Conservation (phyloP, 2,113 vertebrate genomes). For the Aegypius monachus region DNA sequence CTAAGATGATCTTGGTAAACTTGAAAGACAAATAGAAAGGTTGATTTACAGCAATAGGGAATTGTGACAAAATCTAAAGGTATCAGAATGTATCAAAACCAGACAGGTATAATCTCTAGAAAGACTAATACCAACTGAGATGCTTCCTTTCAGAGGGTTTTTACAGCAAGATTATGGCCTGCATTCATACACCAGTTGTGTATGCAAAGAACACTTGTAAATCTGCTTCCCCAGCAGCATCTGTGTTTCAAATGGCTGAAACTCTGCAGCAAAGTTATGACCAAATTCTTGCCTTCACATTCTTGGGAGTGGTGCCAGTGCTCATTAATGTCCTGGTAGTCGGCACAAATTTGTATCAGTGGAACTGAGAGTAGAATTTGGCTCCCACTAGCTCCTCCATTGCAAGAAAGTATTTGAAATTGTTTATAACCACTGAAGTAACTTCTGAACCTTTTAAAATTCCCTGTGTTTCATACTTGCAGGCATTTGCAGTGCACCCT, state of each 20-base stretch:
- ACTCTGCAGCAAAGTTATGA: not conserved
- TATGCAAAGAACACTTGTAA: not conserved
- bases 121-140: not conserved
- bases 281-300: not conserved
- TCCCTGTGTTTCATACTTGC: not conserved
- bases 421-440: not conserved
- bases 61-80: not conserved
- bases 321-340: not conserved
- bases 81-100: not conserved
- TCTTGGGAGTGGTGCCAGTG: not conserved
- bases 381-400: not conserved
- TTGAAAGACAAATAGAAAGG: not conserved
- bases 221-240: not conserved
- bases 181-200: not conserved
- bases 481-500: not conserved
- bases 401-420: slow-evolving; percentile 11
- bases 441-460: not conserved
- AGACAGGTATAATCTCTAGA: not conserved
- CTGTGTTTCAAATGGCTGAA: not conserved
- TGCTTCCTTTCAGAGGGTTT: not conserved
- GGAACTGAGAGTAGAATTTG: not conserved
- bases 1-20: slow-evolving; percentile 20
- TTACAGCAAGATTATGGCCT: not conserved
- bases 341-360: not conserved
- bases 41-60: not conserved